phyloP scores from a whole-genome alignment of 2,888 invertebrate species.

The Sipha maydis region DNA sequence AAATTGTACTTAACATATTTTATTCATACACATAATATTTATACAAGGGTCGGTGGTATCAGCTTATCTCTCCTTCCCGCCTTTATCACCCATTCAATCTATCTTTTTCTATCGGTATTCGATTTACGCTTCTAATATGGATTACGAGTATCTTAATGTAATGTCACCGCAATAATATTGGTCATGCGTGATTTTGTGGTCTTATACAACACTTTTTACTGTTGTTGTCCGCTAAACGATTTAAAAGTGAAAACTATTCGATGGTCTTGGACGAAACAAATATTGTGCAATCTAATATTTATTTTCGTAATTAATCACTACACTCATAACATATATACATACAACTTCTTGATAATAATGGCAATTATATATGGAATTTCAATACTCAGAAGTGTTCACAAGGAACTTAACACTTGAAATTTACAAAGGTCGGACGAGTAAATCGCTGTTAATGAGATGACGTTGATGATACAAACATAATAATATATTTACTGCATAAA shows the following conservation, averaged over 20 bases:
- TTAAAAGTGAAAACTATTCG: conserved; percentile 51
- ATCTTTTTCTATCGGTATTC: neutral
- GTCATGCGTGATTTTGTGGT: neutral
- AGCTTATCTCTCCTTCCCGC: neutral
- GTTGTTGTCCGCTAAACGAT: conserved; percentile 3
- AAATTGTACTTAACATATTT: neutral
- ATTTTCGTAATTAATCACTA: conserved; percentile 36
- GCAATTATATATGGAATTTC: neutral
- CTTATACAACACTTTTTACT: conserved; percentile 32
- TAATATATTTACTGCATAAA: no score
- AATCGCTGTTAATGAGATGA: no score
- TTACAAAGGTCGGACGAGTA: no score
- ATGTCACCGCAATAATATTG: conserved; percentile 2
- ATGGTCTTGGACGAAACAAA: conserved; percentile 39
- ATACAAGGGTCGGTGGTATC: neutral
- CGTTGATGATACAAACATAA: no score
- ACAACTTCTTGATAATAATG: neutral
- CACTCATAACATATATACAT: neutral
- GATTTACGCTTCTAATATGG: neutral
- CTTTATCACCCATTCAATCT: neutral
- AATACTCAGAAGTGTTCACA: neutral
- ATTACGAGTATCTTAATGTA: neutral
- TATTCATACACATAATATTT: no score
- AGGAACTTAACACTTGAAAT: no score
- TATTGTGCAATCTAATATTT: conserved; percentile 41